Evolutionary conservation across 2,888 invertebrate species (phyloP).

Genomic region (Ischnus inquisitorius): DNA sequence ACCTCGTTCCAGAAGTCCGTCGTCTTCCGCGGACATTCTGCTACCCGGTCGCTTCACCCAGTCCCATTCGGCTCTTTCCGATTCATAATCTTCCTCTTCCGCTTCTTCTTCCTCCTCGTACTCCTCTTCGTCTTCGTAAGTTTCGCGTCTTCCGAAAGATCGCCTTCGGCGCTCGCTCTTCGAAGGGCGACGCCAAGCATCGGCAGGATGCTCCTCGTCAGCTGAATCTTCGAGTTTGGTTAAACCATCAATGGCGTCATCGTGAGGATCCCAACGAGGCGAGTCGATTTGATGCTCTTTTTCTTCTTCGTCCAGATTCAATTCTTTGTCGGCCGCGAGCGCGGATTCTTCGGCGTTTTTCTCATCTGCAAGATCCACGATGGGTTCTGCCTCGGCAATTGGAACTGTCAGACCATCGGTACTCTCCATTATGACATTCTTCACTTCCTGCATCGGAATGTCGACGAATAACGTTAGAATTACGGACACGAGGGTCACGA

Average conservation of each 20-base stretch:
- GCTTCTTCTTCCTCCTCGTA: slow-evolving; percentile 73
- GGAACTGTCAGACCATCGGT: slow-evolving; percentile 72
- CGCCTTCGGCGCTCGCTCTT: slow-evolving; percentile 68
- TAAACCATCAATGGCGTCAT: slow-evolving; percentile 34
- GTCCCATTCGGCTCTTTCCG: slow-evolving; percentile 51
- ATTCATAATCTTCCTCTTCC: slow-evolving; percentile 57
- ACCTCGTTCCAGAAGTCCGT: slow-evolving; percentile 58
- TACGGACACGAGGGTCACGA: slow-evolving; percentile 86
- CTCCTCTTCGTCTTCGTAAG: slow-evolving; percentile 70
- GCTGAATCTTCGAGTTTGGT: slow-evolving; percentile 63
- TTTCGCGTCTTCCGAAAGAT: slow-evolving; percentile 68
- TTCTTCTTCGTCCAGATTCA: slow-evolving; percentile 24
- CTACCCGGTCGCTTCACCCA: slow-evolving; percentile 39
- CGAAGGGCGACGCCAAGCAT: slow-evolving; percentile 52
- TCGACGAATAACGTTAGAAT: slow-evolving; percentile 89
- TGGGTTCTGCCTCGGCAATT: slow-evolving; percentile 31
- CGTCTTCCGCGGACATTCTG: slow-evolving; percentile 69
- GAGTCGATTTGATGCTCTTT: slow-evolving; percentile 44
- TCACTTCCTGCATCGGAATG: slow-evolving; percentile 89
- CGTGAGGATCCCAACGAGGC: slow-evolving; percentile 17
- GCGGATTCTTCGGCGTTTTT: slow-evolving; percentile 1
- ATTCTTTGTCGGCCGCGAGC: background rate
- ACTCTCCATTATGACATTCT: slow-evolving; percentile 84
- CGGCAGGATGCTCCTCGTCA: slow-evolving; percentile 49
- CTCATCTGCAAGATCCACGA: slow-evolving; percentile 22